These are phyloP conservation scores for Sebastes oblongus DNA, from an alignment of 2,797 vertebrate genomes.

Conservation along the genomic window DNA sequence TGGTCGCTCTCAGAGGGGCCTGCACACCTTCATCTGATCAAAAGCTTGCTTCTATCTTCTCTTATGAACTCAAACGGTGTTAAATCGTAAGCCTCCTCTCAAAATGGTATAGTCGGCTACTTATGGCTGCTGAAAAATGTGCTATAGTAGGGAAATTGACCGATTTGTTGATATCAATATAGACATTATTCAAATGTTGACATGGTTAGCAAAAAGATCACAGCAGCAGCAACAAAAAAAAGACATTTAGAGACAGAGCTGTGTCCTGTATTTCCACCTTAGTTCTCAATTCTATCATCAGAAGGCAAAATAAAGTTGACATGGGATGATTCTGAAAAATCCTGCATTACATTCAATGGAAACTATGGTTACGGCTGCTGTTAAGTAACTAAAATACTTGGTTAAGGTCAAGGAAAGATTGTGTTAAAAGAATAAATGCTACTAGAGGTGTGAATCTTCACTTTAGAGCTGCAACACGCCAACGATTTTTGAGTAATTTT, in stretches of 20 bases:
- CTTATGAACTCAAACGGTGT: not conserved
- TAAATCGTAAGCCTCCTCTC: not conserved
- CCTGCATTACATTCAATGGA: not conserved
- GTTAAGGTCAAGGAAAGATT: not conserved
- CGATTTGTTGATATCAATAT: not conserved
- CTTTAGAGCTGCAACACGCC: too few relatives aligned
- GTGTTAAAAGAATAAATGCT: not conserved
- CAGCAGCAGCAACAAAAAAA: not conserved
- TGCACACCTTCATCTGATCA: conserved; percentile 30
- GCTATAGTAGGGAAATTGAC: not conserved
- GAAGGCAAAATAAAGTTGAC: not conserved
- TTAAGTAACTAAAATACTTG: not conserved
- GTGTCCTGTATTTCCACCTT: not conserved
- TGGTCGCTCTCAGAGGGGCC: conserved; percentile 14
- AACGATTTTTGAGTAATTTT: too few relatives aligned
- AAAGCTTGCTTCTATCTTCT: not conserved
- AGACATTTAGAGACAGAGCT: not conserved
- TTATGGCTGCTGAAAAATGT: not conserved
- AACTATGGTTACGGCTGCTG: not conserved
- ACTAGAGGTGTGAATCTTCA: not conserved
- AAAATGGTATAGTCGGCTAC: not conserved
- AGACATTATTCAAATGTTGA: not conserved
- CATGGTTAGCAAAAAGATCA: not conserved
- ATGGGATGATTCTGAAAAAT: too few relatives aligned
- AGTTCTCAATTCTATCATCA: not conserved